Base-by-base conservation (phyloP, 2,797 vertebrate species). In the Spondyliosoma cantharus region DNA sequence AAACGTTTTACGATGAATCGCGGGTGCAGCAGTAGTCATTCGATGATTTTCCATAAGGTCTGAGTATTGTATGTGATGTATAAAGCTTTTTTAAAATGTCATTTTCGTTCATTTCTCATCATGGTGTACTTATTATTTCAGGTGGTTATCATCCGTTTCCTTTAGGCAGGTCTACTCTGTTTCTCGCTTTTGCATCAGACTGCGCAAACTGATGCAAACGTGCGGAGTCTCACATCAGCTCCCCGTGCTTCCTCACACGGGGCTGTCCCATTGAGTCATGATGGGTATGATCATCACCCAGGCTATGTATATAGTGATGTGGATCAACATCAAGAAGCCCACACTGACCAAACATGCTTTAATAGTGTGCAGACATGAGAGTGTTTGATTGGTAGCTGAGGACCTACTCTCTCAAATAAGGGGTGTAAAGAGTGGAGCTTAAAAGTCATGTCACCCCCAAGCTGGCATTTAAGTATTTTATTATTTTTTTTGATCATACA, bases 221-320 rank as follows among this genome's bases (percentile, higher is more conserved):
- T 91, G 90, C 84, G 11, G 59, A 22, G 22, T 22, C 19, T 75
- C 85, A 85, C 84, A 8, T 84, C 81, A 49, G 9, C 71, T 37
- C 83, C 7, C 24, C 32, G 15, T 11, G 59, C 59, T 46, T 63
- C 66, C 68, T 58, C 77, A 76, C 7, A 3, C 50, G 8, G 82
- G 83, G 15, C 5, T 77, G 20, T 20, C 72, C 71, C 74, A 29
- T 2, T 84, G 66, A 82, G 22, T 89, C 85, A 89, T 1, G 14
- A 5, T n/a, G 60, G 25, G 2, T 7, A n/a, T 11, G 9, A 64
- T 16, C 12, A 15, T 17, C 16, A 15, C 16, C 14, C 15, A 16
- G 32, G 0, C 71, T 59, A 45, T 43, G 27, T 54, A 42, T 22
- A 12, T 5, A 63, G 43, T 13, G 9, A 17, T 62, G 13, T 52